phyloP scores from a whole-genome alignment of 2,113 vertebrate genomes.

The Natator depressus region DNA sequence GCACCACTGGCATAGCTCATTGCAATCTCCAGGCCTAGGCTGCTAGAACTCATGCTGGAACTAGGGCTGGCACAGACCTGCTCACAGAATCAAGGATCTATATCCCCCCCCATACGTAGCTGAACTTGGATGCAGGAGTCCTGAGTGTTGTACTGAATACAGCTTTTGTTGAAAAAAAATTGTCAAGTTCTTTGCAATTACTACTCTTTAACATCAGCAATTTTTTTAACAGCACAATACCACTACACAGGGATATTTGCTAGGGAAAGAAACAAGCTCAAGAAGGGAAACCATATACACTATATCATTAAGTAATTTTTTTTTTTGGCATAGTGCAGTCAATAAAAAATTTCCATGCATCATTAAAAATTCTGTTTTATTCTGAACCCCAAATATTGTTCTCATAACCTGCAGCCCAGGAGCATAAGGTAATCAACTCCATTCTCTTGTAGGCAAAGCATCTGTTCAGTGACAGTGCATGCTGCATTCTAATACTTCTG shows the following conservation, averaged over 20 bases:
- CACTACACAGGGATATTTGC: neutral
- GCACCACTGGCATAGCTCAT: neutral
- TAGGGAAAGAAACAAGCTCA: conserved; percentile 22
- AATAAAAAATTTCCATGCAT: neutral
- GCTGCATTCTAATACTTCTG: conserved; percentile 10
- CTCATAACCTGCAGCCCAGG: neutral
- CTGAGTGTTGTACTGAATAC: neutral
- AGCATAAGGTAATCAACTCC: neutral
- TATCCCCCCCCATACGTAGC: neutral
- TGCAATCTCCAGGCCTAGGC: accelerated
- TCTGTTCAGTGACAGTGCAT: conserved; percentile 9
- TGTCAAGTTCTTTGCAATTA: neutral
- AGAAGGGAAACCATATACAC: neutral
- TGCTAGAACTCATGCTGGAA: neutral
- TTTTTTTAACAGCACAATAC: conserved; percentile 39
- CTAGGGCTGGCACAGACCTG: neutral
- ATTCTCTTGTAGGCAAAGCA: conserved; percentile 8
- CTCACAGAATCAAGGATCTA: neutral
- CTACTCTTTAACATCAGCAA: conserved; percentile 15
- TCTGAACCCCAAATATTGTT: conserved; percentile 1
- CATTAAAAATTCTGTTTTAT: neutral
- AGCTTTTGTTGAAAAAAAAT: neutral
- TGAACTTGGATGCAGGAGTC: neutral
- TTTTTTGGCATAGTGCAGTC: neutral
- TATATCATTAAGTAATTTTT: neutral